These are phyloP conservation scores for Alligator sinensis DNA, from an alignment of 2,113 vertebrate genomes.

Conservation along the genomic window DNA sequence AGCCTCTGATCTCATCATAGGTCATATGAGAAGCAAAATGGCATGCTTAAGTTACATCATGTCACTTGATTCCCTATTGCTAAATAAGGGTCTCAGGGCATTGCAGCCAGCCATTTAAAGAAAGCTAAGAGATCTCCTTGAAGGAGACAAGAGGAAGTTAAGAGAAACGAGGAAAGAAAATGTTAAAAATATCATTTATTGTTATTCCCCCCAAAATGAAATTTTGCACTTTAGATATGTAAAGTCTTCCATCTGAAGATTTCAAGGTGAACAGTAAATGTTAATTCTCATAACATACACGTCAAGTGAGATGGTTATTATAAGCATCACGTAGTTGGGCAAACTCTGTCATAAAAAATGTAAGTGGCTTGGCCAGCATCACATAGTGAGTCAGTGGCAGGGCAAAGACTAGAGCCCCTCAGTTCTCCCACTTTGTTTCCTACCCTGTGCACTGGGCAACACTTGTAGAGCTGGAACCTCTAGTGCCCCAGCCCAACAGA, in stretches of 20 bases:
- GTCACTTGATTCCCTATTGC: conserved; percentile 11
- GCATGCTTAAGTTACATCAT: conserved; percentile 40
- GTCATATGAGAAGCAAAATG: conserved; percentile 63
- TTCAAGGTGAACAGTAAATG: background rate
- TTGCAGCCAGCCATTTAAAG: conserved; percentile 29
- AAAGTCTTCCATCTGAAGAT: background rate
- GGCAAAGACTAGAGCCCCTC: background rate
- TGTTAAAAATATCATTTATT: background rate
- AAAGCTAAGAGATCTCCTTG: conserved; percentile 2
- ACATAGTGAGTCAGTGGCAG: rapidly evolving
- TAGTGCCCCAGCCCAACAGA: background rate
- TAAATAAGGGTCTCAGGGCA: conserved; percentile 29
- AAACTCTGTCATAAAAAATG: background rate
- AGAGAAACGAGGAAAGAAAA: background rate
- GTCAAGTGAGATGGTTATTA: background rate
- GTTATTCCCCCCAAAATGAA: background rate
- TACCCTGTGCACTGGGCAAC: background rate
- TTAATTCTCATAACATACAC: background rate
- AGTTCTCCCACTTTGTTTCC: background rate
- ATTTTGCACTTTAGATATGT: rapidly evolving
- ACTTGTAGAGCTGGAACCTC: background rate
- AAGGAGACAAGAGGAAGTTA: background rate
- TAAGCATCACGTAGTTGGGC: background rate
- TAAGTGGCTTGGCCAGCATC: background rate
- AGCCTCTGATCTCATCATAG: conserved; percentile 46